phyloP scores from a whole-genome alignment of 2,888 invertebrate species.

The Eueremaeus valkanovi region DNA sequence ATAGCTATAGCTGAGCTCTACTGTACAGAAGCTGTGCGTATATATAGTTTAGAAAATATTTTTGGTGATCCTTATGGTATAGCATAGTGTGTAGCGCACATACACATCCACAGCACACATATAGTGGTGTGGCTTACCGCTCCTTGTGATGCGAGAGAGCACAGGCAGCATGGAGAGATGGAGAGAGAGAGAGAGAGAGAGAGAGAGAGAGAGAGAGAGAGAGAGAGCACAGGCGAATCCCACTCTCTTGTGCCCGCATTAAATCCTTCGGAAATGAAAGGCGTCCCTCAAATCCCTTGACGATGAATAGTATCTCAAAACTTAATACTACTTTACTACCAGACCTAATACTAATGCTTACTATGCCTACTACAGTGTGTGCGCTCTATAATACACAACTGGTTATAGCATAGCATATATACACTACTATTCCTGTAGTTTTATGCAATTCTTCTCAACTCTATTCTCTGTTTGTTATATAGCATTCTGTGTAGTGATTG shows the following conservation, averaged over 20 bases:
- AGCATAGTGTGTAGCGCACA: not conserved
- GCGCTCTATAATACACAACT: not conserved
- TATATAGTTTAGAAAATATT: too few species aligned
- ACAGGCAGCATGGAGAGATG: not conserved
- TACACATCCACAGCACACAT: not conserved
- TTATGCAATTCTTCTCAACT: not conserved
- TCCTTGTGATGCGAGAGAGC: not conserved
- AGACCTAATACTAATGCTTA: conserved; percentile 1
- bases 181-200: too few species aligned
- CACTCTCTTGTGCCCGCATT: conserved; percentile 23
- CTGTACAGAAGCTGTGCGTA: too few species aligned
- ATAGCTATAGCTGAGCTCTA: too few species aligned
- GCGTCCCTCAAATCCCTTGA: conserved; percentile 46
- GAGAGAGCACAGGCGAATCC: not conserved
- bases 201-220: too few species aligned
- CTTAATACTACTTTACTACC: conserved; percentile 23
- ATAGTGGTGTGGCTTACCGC: conserved; percentile 2
- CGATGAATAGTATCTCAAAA: conserved; percentile 21
- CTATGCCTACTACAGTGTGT: not conserved
- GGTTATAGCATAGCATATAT: not conserved
- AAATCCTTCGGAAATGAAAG: conserved; percentile 47
- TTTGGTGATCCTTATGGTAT: too few species aligned
- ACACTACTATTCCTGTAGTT: not conserved
- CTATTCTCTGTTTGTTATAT: too few species aligned
- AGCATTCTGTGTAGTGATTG: not conserved